Conservation (phyloP, 1,140 invertebrate species). For the Ostrea edulis region DNA sequence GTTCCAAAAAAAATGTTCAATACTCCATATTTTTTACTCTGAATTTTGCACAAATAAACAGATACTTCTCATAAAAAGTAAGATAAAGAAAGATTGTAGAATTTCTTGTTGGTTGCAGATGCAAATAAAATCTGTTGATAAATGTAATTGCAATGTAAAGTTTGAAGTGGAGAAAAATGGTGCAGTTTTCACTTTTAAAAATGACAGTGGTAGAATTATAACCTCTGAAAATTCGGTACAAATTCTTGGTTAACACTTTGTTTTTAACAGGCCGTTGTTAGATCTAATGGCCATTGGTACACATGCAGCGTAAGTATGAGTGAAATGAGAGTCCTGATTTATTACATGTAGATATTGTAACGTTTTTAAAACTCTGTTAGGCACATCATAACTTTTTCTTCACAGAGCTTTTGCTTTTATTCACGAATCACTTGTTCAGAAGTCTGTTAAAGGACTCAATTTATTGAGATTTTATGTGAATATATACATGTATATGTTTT, state of each 20-base stretch:
- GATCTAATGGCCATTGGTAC: slow-evolving; percentile 28
- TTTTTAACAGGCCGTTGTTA: slow-evolving; percentile 8
- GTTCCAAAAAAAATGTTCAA: no score
- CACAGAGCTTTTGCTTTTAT: background rate
- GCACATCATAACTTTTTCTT: background rate
- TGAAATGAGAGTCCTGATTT: background rate
- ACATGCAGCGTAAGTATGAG: slow-evolving; percentile 29
- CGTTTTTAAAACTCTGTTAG: background rate
- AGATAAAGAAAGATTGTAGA: no score
- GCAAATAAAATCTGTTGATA: no score
- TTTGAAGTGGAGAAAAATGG: no score
- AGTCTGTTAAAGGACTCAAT: background rate
- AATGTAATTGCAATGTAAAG: no score
- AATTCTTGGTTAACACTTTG: background rate
- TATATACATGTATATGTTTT: background rate
- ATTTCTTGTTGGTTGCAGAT: no score
- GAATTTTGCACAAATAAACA: no score
- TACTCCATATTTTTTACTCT: no score
- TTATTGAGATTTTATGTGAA: background rate
- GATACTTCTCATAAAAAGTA: no score
- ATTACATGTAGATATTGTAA: background rate
- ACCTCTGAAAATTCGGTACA: no score
- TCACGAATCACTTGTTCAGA: background rate
- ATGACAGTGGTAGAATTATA: no score
- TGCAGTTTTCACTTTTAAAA: no score